These are phyloP conservation scores for Pedetes capensis DNA, from an alignment of 2,113 vertebrate species.

Conservation along the genomic window DNA sequence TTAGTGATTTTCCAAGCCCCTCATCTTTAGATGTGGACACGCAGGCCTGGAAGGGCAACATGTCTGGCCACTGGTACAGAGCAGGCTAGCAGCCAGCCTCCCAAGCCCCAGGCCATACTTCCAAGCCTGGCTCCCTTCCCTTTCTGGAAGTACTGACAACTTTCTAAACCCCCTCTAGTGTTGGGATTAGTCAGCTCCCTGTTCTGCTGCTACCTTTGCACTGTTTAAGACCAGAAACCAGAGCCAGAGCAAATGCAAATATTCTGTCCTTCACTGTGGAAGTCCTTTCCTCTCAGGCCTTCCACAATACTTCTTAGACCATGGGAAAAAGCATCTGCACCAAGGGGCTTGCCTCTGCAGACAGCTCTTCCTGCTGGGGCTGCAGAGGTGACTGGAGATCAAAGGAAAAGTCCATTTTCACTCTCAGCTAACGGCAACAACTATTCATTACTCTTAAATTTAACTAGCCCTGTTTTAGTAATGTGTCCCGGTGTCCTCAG, in stretches of 20 bases:
- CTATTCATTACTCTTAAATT: not conserved
- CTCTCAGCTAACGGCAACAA: not conserved
- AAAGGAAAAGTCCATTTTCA: not conserved
- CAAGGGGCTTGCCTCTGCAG: not conserved
- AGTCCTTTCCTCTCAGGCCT: not conserved
- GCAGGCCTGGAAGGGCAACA: not conserved
- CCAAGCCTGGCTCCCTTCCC: not conserved
- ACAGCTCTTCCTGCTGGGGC: not conserved
- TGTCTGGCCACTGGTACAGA: not conserved
- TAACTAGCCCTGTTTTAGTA: not conserved
- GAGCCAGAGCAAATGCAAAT: not conserved
- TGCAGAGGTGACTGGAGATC: not conserved
- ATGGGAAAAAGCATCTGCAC: not conserved
- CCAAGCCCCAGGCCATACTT: not conserved
- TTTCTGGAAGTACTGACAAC: not conserved
- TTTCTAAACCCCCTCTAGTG: not conserved
- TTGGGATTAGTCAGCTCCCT: not conserved
- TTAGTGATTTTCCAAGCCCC: not conserved
- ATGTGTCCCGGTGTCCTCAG: not conserved
- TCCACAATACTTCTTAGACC: not conserved
- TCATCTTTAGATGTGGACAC: not conserved
- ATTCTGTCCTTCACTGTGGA: not conserved
- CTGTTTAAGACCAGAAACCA: too few species aligned
- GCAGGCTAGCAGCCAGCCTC: not conserved
- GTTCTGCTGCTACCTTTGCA: not conserved